Percentiles rank a stretch among this genome's conserved stretches.
These are phyloP conservation scores for Euthynnus affinis DNA, from an alignment of 2,797 vertebrate species.

Conservation along the genomic window DNA sequence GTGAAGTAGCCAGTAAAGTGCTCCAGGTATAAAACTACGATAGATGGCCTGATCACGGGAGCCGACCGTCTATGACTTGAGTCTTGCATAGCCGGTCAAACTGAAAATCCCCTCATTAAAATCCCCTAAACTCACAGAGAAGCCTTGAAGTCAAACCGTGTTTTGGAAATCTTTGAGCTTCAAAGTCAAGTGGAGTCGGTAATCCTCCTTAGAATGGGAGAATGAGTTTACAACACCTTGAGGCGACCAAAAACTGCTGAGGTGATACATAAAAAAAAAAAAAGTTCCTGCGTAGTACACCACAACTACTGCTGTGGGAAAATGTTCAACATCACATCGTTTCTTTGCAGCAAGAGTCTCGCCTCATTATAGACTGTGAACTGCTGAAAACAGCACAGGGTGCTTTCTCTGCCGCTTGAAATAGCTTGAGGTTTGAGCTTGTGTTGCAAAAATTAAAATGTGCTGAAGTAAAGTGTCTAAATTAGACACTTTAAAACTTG, in stretches of 20 bases:
- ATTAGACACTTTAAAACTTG: constrained; percentile 4
- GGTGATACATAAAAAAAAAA: constrained; percentile 50
- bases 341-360: constrained; percentile 9
- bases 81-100: constrained; percentile 65
- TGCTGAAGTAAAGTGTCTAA: not conserved
- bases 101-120: constrained; percentile 77
- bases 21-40: constrained; percentile 39
- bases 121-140: constrained; percentile 52
- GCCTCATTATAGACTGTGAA: constrained; percentile 19
- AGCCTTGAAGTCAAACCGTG: constrained; percentile 68
- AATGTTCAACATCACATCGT: constrained; percentile 35
- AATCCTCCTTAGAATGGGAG: constrained; percentile 69
- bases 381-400: constrained; percentile 9
- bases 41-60: constrained; percentile 42
- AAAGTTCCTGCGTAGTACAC: constrained; percentile 24
- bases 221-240: constrained; percentile 61
- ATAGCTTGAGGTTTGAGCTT: constrained; percentile 14
- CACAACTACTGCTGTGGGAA: constrained; percentile 43
- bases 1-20: not conserved
- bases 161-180: constrained; percentile 76
- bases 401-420: constrained; percentile 33
- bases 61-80: constrained; percentile 43
- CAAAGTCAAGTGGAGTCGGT: constrained; percentile 74
- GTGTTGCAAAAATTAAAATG: constrained; percentile 12
- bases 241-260: constrained; percentile 59